These are phyloP conservation scores for Aldrovandia affinis DNA, from an alignment of 2,797 vertebrate species.

Conservation along the genomic window DNA sequence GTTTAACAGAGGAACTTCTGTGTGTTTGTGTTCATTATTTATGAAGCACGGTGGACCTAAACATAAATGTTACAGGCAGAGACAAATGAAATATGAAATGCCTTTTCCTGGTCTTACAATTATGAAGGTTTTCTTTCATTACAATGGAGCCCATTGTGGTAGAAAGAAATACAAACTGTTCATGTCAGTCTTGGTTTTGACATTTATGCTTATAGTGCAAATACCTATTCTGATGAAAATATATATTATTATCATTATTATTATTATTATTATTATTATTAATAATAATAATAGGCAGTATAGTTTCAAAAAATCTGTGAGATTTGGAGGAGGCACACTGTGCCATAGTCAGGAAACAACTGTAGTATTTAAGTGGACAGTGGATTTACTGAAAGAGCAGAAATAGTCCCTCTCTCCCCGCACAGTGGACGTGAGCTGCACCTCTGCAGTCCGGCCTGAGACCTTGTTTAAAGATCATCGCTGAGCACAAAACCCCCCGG, in stretches of 20 bases:
- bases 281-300: not conserved
- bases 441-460: not conserved
- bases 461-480: not conserved
- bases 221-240: not conserved
- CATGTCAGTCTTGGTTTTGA: too few species aligned
- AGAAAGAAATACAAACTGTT: not conserved
- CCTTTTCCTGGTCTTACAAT: not conserved
- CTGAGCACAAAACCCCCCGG: not conserved
- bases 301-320: not conserved
- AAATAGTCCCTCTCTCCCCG: not conserved
- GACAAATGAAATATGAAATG: not conserved
- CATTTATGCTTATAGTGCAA: not conserved
- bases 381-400: not conserved
- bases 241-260: not conserved
- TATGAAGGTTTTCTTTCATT: too few species aligned
- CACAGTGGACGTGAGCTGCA: not conserved
- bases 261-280: not conserved
- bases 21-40: not conserved
- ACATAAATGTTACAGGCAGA: not conserved
- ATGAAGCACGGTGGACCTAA: not conserved
- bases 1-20: not conserved
- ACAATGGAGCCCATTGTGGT: not conserved
- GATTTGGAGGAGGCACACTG: not conserved
- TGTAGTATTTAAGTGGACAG: not conserved
- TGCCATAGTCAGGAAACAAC: not conserved